Percentiles rank a stretch among this genome's conserved stretches.
These are phyloP conservation scores for Enteromius argenteus DNA, from an alignment of 2,797 vertebrate genomes.

Conservation along the genomic window DNA sequence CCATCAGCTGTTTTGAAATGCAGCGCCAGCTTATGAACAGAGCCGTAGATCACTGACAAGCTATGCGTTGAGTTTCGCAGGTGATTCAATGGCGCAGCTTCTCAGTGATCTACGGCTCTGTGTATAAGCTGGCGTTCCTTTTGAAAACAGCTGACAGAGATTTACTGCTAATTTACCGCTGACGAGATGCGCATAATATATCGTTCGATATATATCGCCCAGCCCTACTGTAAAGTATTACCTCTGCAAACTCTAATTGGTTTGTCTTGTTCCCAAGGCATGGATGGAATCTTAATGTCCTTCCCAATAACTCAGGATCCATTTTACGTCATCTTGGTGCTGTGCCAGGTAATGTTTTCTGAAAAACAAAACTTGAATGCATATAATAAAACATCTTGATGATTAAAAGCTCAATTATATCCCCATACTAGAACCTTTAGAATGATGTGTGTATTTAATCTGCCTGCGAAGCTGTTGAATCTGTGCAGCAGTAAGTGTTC, in stretches of 20 bases:
- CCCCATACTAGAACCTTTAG: not conserved
- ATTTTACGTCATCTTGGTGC: conserved; percentile 99
- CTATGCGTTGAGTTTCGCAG: too few relatives aligned
- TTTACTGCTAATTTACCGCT: too few relatives aligned
- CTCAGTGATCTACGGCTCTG: too few relatives aligned
- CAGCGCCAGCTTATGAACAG: too few relatives aligned
- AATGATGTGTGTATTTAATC: not conserved
- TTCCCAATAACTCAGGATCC: conserved; percentile 99
- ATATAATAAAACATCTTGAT: not conserved
- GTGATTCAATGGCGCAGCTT: too few relatives aligned
- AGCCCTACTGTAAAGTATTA: too few relatives aligned
- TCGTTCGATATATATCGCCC: too few relatives aligned
- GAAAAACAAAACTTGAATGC: not conserved
- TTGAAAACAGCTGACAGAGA: too few relatives aligned
- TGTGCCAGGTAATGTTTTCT: conserved; percentile 90
- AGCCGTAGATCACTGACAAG: too few relatives aligned
- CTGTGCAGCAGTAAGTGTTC: not conserved
- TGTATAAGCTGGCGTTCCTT: too few relatives aligned
- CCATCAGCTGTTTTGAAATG: too few relatives aligned
- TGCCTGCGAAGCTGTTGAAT: not conserved
- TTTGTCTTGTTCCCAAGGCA: conserved; percentile 80
- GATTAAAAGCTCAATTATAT: not conserved
- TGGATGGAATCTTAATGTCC: conserved; percentile 99
- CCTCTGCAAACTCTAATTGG: not conserved
- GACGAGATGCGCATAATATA: too few relatives aligned